Base-by-base conservation (phyloP, 2,797 vertebrate species). In the Emydoidea blandingii region DNA sequence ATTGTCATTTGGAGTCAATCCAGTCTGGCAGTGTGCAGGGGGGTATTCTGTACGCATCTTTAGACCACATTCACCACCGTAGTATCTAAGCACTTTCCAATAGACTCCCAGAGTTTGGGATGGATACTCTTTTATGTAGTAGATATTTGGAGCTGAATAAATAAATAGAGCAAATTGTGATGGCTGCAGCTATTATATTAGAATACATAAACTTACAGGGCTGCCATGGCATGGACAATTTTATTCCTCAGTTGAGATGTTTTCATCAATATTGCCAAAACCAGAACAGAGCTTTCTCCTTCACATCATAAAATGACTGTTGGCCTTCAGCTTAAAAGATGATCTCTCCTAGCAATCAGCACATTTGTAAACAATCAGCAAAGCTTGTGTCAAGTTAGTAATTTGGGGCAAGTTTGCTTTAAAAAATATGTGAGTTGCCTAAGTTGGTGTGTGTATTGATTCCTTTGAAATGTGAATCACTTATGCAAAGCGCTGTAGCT, bases 341-440 rank as follows among this genome's bases (percentile, higher is more conserved):
- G 21, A 27, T 5, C 78, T 85, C 29, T 54, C 34, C 21, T 4
- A 56, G 14, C 3, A 25, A 0, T 1, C 37, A 2, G 37, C 5
- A 41, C 19, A 44, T 41, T 74, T 41, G 37, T 44, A 44, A 74
- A 44, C 72, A 74, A 74, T 76, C 44, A 37, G 19, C 65, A 68
- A 68, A 68, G n/a, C n/a, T 37, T 37, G 18, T 68, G 65, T 65
- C 34, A 18, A 68, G 65, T 68, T 37, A 68, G 19, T 68, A 68
- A 68, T 37, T 49, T 21, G 37, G 15, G 4, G 4, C 4, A 79
- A 44, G 6, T 37, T 83, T 62, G 50, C 4, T 53, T 84, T 5
- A 76, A 53, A 59, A 37, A 5, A 1, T 3, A 8, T 37, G 41
- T 86, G 18, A 34, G 5, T 79, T 78, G 16, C 14, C 65, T 82